phyloP scores from a whole-genome alignment of 2,888 invertebrate genomes.

The Andrena flavipes region DNA sequence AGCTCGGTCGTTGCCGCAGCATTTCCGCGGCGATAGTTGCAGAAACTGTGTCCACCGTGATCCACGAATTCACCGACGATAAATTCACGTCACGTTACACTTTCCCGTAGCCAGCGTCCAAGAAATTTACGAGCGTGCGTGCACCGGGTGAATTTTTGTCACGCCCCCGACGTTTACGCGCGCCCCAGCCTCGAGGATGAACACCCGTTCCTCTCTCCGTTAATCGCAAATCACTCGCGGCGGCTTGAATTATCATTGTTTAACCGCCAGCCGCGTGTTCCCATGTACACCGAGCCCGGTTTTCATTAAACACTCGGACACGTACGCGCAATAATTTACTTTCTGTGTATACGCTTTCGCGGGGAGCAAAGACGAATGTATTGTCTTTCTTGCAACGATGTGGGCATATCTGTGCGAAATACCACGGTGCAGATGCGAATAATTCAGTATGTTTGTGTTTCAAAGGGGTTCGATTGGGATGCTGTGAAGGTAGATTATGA shows the following conservation, averaged over 20 bases:
- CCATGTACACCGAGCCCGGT: too few relatives aligned
- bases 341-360: background rate
- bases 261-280: background rate
- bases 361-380: background rate
- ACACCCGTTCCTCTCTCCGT: conserved; percentile 13
- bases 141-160: conserved; percentile 66
- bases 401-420: background rate
- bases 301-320: background rate
- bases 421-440: too few relatives aligned
- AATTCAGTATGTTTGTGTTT: too few relatives aligned
- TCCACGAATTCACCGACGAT: conserved; percentile 21
- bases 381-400: background rate
- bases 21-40: background rate
- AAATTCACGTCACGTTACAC: conserved; percentile 36
- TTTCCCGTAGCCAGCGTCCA: background rate
- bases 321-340: background rate
- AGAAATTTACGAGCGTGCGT: conserved; percentile 64
- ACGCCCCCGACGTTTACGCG: conserved; percentile 49
- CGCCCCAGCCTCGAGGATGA: conserved; percentile 12
- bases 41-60: conserved; percentile 21
- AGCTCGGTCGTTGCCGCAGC: background rate
- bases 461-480: too few relatives aligned
- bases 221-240: conserved; percentile 65
- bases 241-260: conserved; percentile 63
- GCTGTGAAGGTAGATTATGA: too few relatives aligned